phyloP scores from a whole-genome alignment of 2,113 vertebrate species.

The Rhabdomys dilectus region DNA sequence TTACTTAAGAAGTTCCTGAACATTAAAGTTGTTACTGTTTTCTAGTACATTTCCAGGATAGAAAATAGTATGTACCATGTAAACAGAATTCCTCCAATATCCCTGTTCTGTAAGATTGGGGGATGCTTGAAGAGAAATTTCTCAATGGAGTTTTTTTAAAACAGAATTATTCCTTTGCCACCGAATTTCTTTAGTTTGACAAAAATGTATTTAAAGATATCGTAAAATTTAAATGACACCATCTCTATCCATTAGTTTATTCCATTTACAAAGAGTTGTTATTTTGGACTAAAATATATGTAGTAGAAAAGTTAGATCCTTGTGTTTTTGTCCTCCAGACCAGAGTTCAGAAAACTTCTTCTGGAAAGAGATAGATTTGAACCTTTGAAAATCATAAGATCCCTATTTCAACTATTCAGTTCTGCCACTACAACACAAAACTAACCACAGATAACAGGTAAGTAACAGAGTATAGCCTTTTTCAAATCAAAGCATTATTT shows the following conservation, averaged over 20 bases:
- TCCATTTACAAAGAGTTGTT: conserved; percentile 10
- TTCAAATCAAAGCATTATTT: conserved; percentile 19
- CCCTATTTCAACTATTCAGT: background rate
- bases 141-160: conserved; percentile 45
- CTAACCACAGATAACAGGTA: background rate
- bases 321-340: conserved; percentile 40
- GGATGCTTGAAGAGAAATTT: conserved; percentile 59
- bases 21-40: conserved; percentile 34
- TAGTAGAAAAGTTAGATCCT: background rate
- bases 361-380: conserved; percentile 5
- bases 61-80: conserved; percentile 49
- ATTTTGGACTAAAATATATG: background rate
- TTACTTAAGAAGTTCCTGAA: conserved; percentile 61
- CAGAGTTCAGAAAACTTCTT: conserved; percentile 19
- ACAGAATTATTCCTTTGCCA: conserved; percentile 15
- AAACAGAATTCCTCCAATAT: conserved; percentile 55
- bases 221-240: conserved; percentile 13
- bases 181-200: conserved; percentile 60
- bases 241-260: conserved; percentile 31
- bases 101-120: background rate
- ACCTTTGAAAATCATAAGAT: background rate
- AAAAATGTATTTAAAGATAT: conserved; percentile 57
- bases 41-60: conserved; percentile 42
- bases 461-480: background rate
- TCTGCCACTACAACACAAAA: background rate